Base-by-base conservation (phyloP, 2,113 vertebrate species). In the Patagioenas fasciata region DNA sequence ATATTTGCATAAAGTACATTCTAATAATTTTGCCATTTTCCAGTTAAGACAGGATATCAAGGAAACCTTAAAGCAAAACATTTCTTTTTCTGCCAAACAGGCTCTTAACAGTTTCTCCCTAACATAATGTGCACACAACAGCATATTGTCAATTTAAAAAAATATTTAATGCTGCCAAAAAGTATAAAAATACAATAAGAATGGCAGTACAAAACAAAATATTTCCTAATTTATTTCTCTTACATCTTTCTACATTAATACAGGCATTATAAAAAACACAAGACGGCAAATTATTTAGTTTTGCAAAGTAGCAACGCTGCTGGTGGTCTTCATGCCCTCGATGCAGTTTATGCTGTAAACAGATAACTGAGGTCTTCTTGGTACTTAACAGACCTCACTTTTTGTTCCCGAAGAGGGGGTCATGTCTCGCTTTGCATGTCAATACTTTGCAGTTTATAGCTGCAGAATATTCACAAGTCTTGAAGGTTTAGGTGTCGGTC, bases 131-230 rank as follows among this genome's bases (percentile, higher is more conserved):
- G 94, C 96, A 98, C 95, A 98, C 96, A 97, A 93, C 94, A 97
- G 96, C 54, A 90, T 21, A 53, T 88, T 32, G 51, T 96, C 97
- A 53, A 93, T 98, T 98, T 98, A 98, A 98, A 98, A 98, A 98
- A 98, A 98, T 98, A 98, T 98, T 98, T 98, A 98, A 98, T 98
- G 98, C 98, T 98, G 98, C 98, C 98, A 97, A 97, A 96, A 95
- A 98, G 97, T 98, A 98, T 97, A 98, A 98, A 98, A 98, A 98
- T 98, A 98, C 98, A 98, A 6, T 98, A 98, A 96, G 97, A 98
- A 98, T 98, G 98, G 98, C 98, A 98, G 98, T 98, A 98, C 97
- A 97, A 97, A 98, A 98, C 97, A 98, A 98, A 98, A 98, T 97
- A 97, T 92, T 97, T 97, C 97, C 97, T 98, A 97, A 97, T 97